Evolutionary conservation across 2,113 vertebrate species (phyloP).

Genomic region (Talpa occidentalis): DNA sequence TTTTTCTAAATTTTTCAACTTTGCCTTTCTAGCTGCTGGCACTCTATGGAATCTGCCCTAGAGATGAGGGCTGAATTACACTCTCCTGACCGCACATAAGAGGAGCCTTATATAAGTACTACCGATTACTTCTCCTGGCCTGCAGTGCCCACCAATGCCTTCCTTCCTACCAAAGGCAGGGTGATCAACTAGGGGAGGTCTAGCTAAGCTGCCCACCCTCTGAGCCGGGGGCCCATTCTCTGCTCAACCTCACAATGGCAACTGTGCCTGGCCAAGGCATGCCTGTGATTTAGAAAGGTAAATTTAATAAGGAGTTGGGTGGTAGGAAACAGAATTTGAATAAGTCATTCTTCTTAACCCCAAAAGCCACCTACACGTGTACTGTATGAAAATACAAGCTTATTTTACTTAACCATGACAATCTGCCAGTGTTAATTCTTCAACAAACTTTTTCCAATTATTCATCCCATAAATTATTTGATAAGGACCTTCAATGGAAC

Average conservation of each 20-base stretch:
- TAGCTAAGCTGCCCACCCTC: neutral
- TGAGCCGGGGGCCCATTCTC: rapidly evolving
- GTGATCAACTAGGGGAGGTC: neutral
- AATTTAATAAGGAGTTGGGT: neutral
- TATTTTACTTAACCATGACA: neutral
- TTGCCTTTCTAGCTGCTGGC: neutral
- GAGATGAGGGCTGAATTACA: neutral
- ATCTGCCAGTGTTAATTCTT: neutral
- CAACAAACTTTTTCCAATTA: neutral
- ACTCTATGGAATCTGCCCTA: neutral
- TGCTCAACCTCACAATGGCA: neutral
- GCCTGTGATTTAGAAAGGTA: neutral
- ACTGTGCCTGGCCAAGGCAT: neutral
- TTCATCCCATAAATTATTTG: neutral
- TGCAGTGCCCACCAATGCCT: neutral
- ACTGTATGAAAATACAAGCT: neutral
- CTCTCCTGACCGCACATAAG: neutral
- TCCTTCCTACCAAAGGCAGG: neutral
- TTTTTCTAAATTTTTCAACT: neutral
- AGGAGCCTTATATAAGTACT: neutral
- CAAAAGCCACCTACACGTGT: neutral
- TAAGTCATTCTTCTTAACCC: neutral
- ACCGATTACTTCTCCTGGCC: neutral
- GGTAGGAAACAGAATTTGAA: neutral
- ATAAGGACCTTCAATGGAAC: neutral